Conservation (phyloP, 2,888 invertebrate genomes). For the Callimorpha dominula region DNA sequence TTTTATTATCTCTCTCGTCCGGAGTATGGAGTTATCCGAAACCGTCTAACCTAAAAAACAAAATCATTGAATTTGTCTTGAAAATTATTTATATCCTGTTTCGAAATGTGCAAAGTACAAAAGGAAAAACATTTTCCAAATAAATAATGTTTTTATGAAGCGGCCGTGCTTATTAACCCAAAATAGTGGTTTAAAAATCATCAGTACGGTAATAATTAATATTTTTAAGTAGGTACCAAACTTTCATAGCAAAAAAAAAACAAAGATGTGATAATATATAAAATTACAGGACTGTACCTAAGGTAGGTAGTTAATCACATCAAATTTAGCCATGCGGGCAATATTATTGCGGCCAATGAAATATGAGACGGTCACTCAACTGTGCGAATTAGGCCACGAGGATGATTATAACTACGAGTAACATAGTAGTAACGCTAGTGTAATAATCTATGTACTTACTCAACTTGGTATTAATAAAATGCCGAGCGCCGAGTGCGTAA, state of each 20-base stretch:
- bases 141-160: too few relatives aligned
- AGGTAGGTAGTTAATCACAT: slow-evolving; percentile 53
- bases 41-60: too few relatives aligned
- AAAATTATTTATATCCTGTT: too few relatives aligned
- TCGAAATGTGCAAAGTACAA: background rate
- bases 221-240: too few relatives aligned
- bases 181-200: background rate
- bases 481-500: background rate
- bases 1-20: too few relatives aligned
- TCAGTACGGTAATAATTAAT: too few relatives aligned
- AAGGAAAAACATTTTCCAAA: background rate
- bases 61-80: too few relatives aligned
- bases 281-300: slow-evolving; percentile 36
- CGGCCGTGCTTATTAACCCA: too few relatives aligned
- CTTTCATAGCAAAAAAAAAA: too few relatives aligned
- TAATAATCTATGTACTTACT: background rate
- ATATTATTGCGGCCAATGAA: slow-evolving; percentile 49
- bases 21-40: too few relatives aligned
- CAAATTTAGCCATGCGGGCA: slow-evolving; percentile 65
- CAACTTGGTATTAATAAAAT: background rate
- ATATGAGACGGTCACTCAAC: slow-evolving; percentile 37
- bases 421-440: background rate
- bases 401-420: slow-evolving; percentile 9
- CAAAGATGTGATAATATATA: background rate
- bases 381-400: slow-evolving; percentile 30